phyloP scores from a whole-genome alignment of 2,113 vertebrate species.

The Heterotis niloticus region DNA sequence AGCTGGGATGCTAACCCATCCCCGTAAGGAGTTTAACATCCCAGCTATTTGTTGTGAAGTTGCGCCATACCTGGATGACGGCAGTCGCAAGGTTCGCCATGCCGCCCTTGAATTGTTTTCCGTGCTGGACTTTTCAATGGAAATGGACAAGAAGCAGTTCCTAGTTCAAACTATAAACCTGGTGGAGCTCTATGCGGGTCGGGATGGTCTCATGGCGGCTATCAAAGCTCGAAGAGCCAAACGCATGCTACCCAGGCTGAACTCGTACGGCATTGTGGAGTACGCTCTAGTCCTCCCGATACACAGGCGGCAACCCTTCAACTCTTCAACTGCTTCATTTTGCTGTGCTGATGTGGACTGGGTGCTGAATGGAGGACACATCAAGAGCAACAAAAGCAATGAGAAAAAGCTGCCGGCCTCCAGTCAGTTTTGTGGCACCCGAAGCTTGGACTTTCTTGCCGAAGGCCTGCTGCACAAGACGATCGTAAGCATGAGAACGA shows the following conservation, averaged over 20 bases:
- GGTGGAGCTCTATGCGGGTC: slow-evolving; percentile 71
- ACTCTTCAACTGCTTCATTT: slow-evolving; percentile 44
- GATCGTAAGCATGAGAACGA: slow-evolving; percentile 75
- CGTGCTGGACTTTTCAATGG: slow-evolving; percentile 68
- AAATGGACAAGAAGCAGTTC: slow-evolving; percentile 64
- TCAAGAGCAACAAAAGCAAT: slow-evolving; percentile 68
- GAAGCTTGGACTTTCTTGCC: slow-evolving; percentile 51
- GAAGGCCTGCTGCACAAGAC: slow-evolving; percentile 62
- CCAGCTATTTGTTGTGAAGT: slow-evolving; percentile 68
- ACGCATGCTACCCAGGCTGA: slow-evolving; percentile 68
- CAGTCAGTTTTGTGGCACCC: slow-evolving; percentile 40
- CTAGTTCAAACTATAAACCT: slow-evolving; percentile 76
- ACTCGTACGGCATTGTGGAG: slow-evolving; percentile 69
- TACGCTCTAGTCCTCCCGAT: slow-evolving; percentile 71
- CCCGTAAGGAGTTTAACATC: slow-evolving; percentile 74
- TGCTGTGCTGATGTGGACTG: slow-evolving; percentile 76
- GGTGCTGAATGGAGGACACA: slow-evolving; percentile 71
- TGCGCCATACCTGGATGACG: slow-evolving; percentile 74
- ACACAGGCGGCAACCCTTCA: slow-evolving; percentile 51
- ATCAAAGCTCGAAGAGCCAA: slow-evolving; percentile 79
- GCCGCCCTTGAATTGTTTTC: slow-evolving; percentile 80
- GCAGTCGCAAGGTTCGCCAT: slow-evolving; percentile 75
- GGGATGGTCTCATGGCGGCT: slow-evolving; percentile 72
- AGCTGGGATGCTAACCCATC: slow-evolving; percentile 71
- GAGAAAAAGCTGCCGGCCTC: slow-evolving; percentile 48